Percentiles rank a stretch among this genome's conserved stretches.
Evolutionary conservation across 2,888 invertebrate species (phyloP).

Genomic region (Biston betularia): DNA sequence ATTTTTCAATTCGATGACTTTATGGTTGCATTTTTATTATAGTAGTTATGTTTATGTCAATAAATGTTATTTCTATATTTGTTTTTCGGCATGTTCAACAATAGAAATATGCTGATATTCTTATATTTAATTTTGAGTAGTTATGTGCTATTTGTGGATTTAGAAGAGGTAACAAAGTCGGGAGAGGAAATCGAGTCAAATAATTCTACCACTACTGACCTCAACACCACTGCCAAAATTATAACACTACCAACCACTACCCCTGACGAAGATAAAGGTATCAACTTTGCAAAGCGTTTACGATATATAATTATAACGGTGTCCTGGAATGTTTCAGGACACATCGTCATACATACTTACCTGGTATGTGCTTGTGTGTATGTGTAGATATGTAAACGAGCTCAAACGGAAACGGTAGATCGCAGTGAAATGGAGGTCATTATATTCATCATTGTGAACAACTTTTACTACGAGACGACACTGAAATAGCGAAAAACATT

Average conservation of each 20-base stretch:
- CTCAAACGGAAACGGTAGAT: too few species aligned
- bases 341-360: too few species aligned
- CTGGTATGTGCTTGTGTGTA: too few species aligned
- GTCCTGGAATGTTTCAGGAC: too few species aligned
- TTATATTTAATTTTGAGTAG: conserved; percentile 17
- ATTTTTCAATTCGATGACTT: conserved; percentile 5
- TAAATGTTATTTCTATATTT: background rate
- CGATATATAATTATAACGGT: too few species aligned
- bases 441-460: too few species aligned
- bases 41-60: conserved; percentile 1
- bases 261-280: background rate
- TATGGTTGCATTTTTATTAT: conserved; percentile 3
- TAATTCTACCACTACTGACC: background rate
- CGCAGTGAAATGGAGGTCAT: too few species aligned
- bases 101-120: conserved; percentile 3
- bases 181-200: background rate
- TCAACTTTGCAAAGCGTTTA: background rate
- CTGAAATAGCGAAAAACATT: too few species aligned
- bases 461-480: too few species aligned
- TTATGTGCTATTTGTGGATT: conserved; percentile 2
- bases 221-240: background rate
- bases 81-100: background rate
- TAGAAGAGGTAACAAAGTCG: background rate
- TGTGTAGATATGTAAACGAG: too few species aligned
- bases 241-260: background rate